These are phyloP conservation scores for Leuctra nigra DNA, from an alignment of 2,888 invertebrate species.

Conservation along the genomic window DNA sequence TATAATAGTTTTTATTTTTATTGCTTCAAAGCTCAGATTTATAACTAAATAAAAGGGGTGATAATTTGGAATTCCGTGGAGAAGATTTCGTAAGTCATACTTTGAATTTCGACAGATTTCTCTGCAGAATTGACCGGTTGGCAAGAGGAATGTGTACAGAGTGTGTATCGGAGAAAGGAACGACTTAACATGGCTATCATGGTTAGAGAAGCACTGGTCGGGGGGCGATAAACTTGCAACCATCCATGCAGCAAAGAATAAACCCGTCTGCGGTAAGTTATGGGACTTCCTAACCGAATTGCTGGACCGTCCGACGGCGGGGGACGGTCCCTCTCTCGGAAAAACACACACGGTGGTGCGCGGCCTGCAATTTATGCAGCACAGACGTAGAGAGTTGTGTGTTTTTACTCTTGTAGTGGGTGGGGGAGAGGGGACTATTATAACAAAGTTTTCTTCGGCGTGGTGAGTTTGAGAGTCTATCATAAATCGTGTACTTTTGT, in stretches of 20 bases:
- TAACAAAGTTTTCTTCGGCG: slow-evolving; percentile 1
- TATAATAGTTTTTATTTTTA: no score
- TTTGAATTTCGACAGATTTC: no score
- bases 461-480: slow-evolving; percentile 3
- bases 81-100: no score
- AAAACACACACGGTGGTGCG: not conserved
- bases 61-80: no score
- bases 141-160: no score
- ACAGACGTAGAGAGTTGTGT: not conserved
- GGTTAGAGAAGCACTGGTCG: not conserved
- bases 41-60: no score
- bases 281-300: slow-evolving; percentile 11
- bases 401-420: not conserved
- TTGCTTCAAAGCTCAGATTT: no score
- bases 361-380: slow-evolving; percentile 1
- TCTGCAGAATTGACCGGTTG: no score
- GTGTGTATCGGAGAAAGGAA: no score
- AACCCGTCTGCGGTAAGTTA: slow-evolving; percentile 8
- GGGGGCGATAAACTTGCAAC: slow-evolving; percentile 4
- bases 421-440: not conserved
- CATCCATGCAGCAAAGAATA: slow-evolving; percentile 13
- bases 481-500: slow-evolving; percentile 1
- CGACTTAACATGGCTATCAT: no score
- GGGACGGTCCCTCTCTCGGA: not conserved
- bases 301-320: slow-evolving; percentile 2